Percentiles rank a stretch among this genome's conserved stretches.
phyloP scores from a whole-genome alignment of 1,140 invertebrate genomes.

The Drosophila kepulauana region DNA sequence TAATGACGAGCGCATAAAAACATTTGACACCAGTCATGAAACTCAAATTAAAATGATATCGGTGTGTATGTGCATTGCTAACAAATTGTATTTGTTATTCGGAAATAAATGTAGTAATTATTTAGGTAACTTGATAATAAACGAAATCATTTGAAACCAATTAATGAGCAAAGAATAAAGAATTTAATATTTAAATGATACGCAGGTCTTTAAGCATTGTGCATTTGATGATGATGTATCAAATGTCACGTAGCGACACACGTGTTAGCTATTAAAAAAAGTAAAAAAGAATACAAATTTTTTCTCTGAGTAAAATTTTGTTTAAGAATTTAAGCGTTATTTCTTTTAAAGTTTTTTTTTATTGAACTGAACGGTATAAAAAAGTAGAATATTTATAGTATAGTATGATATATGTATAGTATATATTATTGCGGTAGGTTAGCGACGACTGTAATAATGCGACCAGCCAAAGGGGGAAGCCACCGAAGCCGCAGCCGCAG shows the following conservation, averaged over 20 bases:
- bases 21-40: conserved; percentile 2
- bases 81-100: no score
- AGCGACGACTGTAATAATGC: background rate
- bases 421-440: background rate
- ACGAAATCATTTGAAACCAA: background rate
- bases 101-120: no score
- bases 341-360: background rate
- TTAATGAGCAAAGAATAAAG: background rate
- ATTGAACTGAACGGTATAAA: conserved; percentile 4
- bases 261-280: background rate
- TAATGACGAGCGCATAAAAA: background rate
- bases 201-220: background rate
- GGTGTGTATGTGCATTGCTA: no score
- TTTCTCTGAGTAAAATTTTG: no score
- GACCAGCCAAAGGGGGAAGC: background rate
- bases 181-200: background rate
- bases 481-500: background rate
- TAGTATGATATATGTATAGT: background rate
- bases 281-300: no score
- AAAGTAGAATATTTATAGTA: background rate
- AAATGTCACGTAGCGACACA: conserved; percentile 4
- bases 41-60: background rate
- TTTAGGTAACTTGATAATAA: background rate
- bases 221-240: background rate
- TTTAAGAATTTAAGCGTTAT: no score